These are phyloP conservation scores for Corapipo altera DNA, from an alignment of 2,113 vertebrate species.

Conservation along the genomic window DNA sequence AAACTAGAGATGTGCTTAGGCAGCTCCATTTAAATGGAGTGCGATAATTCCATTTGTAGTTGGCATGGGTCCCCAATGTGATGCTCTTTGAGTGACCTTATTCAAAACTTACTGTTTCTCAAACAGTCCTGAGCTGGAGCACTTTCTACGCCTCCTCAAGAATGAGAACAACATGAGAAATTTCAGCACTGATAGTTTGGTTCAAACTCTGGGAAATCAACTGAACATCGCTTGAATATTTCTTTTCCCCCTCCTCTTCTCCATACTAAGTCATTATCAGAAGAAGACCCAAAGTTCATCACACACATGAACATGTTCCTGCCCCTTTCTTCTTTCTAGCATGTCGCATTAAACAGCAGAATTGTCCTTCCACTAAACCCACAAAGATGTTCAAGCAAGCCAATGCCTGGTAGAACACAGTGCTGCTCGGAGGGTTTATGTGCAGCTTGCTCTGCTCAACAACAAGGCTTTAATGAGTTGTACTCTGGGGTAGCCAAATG, in stretches of 20 bases:
- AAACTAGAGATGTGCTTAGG: not conserved
- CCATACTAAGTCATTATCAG: not conserved
- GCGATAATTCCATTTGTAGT: rapidly evolving
- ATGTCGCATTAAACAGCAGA: not conserved
- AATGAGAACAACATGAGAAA: not conserved
- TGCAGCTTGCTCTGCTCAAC: not conserved
- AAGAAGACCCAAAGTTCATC: not conserved
- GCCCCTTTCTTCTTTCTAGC: not conserved
- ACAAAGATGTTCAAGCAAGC: not conserved
- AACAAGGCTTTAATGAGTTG: not conserved
- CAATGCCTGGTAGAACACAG: not conserved
- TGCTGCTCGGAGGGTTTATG: not conserved
- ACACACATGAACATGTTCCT: not conserved
- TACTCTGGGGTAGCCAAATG: not conserved
- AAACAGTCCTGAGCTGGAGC: not conserved
- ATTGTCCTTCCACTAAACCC: not conserved
- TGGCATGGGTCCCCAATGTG: not conserved
- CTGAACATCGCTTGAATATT: not conserved
- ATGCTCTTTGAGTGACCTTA: not conserved
- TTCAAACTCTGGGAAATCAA: not conserved
- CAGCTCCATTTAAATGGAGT: not conserved
- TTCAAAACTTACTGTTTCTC: not conserved
- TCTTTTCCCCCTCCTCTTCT: not conserved
- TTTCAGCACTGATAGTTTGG: not conserved
- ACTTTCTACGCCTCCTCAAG: not conserved